Percentiles rank a stretch among this genome's conserved stretches.
Conservation (phyloP, 2,797 vertebrate species). For the Pseudochromis fuscus region DNA sequence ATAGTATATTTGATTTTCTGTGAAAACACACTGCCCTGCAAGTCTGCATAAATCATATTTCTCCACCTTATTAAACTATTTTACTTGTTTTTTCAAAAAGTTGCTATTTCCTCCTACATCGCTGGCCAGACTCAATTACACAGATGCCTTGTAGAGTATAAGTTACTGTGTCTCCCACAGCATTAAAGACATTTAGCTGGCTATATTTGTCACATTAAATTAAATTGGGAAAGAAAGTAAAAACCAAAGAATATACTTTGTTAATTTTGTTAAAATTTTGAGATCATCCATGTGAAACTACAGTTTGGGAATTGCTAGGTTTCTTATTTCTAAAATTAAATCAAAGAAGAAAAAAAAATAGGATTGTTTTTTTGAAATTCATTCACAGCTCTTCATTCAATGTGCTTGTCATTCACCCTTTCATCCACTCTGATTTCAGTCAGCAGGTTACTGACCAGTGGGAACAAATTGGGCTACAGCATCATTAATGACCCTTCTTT, state of each 20-base stretch:
- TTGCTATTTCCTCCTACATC: constrained; percentile 2
- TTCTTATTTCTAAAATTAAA: too few relatives aligned
- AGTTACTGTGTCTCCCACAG: constrained; percentile 9
- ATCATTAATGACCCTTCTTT: not conserved
- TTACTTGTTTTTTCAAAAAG: constrained; percentile 1
- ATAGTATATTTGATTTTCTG: constrained; percentile 2
- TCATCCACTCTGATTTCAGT: too few relatives aligned
- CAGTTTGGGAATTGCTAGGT: too few relatives aligned
- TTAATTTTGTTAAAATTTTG: too few relatives aligned
- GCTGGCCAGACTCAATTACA: constrained; percentile 17
- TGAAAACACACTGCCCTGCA: not conserved
- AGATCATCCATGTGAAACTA: not conserved
- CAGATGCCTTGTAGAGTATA: constrained; percentile 11
- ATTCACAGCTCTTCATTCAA: too few relatives aligned
- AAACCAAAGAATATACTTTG: not conserved
- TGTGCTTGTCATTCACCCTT: too few relatives aligned
- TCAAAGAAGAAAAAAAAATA: too few relatives aligned
- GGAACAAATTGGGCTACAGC: not conserved
- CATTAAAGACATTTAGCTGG: constrained; percentile 21
- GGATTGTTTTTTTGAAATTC: too few relatives aligned
- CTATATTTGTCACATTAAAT: not conserved
- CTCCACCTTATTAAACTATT: too few relatives aligned
- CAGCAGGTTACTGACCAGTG: not conserved
- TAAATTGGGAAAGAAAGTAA: not conserved
- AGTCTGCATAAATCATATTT: not conserved